phyloP scores from a whole-genome alignment of 1,140 invertebrate genomes.

The Sinonovacula constricta region DNA sequence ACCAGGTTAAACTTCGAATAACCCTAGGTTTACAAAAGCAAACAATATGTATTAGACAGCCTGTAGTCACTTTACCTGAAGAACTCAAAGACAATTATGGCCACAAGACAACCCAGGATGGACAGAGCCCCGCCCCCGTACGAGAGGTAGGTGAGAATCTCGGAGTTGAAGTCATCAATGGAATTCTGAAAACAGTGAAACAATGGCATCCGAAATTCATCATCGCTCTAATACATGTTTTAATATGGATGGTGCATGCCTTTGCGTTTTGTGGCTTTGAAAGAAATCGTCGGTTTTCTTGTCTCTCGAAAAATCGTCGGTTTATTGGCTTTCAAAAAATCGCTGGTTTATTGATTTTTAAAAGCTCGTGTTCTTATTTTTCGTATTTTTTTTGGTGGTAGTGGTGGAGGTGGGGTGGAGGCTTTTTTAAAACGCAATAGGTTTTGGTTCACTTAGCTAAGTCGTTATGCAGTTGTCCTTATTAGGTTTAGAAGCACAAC shows the following conservation, averaged over 20 bases:
- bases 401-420: too few species aligned
- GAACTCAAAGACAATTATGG: slow-evolving; percentile 68
- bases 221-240: neutral
- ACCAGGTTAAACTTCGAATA: too few species aligned
- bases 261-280: neutral
- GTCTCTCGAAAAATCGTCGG: neutral
- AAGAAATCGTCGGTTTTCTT: neutral
- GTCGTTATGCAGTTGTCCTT: neutral
- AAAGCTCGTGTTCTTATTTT: neutral
- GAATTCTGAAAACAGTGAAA: slow-evolving; percentile 50
- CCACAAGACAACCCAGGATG: slow-evolving; percentile 65
- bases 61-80: slow-evolving; percentile 63
- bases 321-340: neutral
- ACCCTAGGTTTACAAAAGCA: too few species aligned
- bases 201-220: neutral
- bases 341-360: neutral
- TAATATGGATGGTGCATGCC: too few species aligned
- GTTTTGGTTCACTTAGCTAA: too few species aligned
- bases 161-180: slow-evolving; percentile 58
- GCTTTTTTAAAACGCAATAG: too few species aligned
- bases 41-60: too few species aligned
- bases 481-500: neutral
- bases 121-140: slow-evolving; percentile 70
- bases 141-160: slow-evolving; percentile 66
- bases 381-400: too few species aligned